A percentile compares a stretch with the other conserved stretches of the same genome.
Evolutionary conservation across 2,797 vertebrate genomes (phyloP).

Genomic region (Sardinella longiceps): DNA sequence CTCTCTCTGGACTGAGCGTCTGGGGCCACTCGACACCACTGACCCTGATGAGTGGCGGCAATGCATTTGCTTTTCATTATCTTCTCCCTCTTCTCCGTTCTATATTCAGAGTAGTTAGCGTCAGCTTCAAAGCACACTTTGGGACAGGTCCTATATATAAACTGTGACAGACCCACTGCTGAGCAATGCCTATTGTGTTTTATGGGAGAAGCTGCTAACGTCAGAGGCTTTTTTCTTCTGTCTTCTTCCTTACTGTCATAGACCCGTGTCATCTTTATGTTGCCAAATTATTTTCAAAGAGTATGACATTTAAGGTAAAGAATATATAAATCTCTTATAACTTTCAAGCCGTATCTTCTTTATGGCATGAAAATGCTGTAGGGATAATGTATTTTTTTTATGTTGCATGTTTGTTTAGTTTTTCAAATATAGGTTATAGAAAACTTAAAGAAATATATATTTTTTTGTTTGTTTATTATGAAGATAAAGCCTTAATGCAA

Average conservation of each 20-base stretch:
- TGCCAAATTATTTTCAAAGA: neutral
- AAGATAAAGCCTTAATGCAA: neutral
- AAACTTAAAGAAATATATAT: neutral
- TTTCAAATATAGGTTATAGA: too few relatives aligned
- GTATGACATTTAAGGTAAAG: neutral
- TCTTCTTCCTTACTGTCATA: neutral
- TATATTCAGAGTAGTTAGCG: constrained; percentile 48
- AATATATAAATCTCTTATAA: neutral
- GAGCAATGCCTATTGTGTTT: constrained; percentile 33
- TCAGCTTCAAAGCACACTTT: constrained; percentile 43
- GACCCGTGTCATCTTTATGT: neutral
- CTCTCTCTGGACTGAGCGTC: constrained; percentile 52
- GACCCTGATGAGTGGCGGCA: constrained; percentile 51
- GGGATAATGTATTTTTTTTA: too few relatives aligned
- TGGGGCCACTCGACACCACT: constrained; percentile 38
- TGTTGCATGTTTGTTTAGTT: too few relatives aligned
- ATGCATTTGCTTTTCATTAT: constrained; percentile 49
- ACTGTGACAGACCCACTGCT: constrained; percentile 30
- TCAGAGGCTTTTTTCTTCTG: neutral
- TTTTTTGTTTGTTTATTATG: neutral
- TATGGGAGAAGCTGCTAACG: constrained; percentile 10
- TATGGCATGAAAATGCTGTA: too few relatives aligned
- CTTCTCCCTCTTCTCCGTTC: constrained; percentile 38
- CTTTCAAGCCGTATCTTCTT: neutral
- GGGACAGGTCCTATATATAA: constrained; percentile 52